phyloP scores from a whole-genome alignment of 2,113 vertebrate genomes.

The Spea bombifrons region DNA sequence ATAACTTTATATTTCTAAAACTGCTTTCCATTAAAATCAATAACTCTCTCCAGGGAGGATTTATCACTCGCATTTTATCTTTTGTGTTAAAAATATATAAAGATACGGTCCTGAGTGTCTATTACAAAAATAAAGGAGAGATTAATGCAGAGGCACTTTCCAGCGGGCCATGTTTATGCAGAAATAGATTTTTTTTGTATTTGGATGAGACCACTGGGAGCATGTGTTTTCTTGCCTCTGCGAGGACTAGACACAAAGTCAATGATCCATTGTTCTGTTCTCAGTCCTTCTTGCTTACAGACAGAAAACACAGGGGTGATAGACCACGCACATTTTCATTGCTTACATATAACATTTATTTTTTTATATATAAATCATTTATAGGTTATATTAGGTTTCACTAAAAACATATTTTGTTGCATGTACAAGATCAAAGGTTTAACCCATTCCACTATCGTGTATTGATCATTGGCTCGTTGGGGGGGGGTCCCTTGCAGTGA shows the following conservation, averaged over 20 bases:
- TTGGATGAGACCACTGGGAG: slow-evolving; percentile 54
- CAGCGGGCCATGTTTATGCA: slow-evolving; percentile 45
- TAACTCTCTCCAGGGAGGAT: neutral
- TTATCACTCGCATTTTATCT: neutral
- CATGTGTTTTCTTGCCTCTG: slow-evolving; percentile 50
- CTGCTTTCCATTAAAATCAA: neutral
- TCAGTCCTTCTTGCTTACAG: slow-evolving; percentile 51
- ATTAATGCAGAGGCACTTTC: slow-evolving; percentile 42
- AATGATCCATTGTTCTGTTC: slow-evolving; percentile 55
- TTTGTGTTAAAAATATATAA: neutral
- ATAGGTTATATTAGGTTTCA: neutral
- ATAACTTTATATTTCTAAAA: neutral
- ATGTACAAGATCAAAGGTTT: no score
- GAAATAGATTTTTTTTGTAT: slow-evolving; percentile 29
- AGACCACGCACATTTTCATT: neutral
- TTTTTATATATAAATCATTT: neutral
- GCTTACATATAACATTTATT: neutral
- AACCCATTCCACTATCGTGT: no score
- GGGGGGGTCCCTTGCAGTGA: no score
- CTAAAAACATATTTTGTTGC: no score
- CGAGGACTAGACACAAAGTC: slow-evolving; percentile 57
- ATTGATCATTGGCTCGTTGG: no score
- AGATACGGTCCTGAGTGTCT: slow-evolving; percentile 17
- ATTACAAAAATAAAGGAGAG: slow-evolving; percentile 32
- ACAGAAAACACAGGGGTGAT: slow-evolving; percentile 57